phyloP scores from a whole-genome alignment of 2,113 vertebrate genomes.

The Alces alces region DNA sequence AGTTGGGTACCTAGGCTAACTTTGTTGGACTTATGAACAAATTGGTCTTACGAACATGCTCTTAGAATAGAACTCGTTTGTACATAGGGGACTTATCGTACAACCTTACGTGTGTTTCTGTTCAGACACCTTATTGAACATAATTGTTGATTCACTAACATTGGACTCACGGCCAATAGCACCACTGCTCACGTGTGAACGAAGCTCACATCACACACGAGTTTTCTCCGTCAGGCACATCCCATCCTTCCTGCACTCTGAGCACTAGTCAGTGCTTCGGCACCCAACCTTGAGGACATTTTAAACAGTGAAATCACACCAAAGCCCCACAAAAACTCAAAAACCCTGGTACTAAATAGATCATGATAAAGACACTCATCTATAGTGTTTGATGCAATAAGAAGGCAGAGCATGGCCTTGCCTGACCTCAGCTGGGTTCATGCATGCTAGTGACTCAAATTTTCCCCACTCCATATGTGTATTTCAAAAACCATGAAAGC shows the following conservation, averaged over 20 bases:
- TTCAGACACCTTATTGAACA: background rate
- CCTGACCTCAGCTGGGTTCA: background rate
- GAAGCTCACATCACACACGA: fast-evolving
- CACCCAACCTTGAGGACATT: background rate
- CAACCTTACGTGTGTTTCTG: background rate
- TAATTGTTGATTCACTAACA: background rate
- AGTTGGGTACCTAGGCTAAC: background rate
- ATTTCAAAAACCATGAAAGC: background rate
- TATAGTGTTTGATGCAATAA: background rate
- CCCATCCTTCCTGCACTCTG: background rate
- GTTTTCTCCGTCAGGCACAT: fast-evolving
- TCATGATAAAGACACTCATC: background rate
- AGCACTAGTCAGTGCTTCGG: fast-evolving
- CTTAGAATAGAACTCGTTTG: background rate
- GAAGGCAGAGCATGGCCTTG: background rate
- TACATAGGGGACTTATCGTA: background rate
- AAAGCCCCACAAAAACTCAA: background rate
- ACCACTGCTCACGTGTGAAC: fast-evolving
- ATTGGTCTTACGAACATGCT: background rate
- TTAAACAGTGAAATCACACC: background rate
- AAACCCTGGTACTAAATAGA: background rate
- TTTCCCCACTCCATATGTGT: background rate
- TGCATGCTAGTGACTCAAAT: fast-evolving
- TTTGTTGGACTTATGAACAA: background rate
- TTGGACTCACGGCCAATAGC: background rate